Percentiles rank a stretch among this genome's conserved stretches.
These are phyloP conservation scores for Hydraecia micacea DNA, from an alignment of 2,888 invertebrate species.

Conservation along the genomic window DNA sequence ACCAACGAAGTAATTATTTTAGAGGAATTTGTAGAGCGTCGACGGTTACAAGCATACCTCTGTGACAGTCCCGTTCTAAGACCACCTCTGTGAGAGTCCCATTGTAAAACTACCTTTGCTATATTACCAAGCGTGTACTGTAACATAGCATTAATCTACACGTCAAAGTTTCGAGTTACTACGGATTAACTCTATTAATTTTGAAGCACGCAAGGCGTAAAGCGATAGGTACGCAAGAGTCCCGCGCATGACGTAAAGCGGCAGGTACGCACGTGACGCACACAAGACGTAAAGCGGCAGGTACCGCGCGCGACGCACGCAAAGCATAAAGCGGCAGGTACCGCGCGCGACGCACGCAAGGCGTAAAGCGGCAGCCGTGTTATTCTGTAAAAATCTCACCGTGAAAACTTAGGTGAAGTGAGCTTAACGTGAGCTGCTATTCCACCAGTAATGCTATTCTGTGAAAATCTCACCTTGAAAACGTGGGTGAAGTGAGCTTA, in stretches of 20 bases:
- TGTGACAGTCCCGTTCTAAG: neutral
- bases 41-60: neutral
- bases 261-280: conserved; percentile 25
- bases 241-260: conserved; percentile 12
- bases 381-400: too few relatives aligned
- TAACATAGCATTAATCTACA: neutral
- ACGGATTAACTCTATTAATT: conserved; percentile 12
- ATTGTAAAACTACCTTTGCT: neutral
- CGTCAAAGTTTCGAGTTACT: conserved; percentile 20
- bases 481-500: too few relatives aligned
- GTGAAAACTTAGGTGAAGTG: too few relatives aligned
- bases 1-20: neutral
- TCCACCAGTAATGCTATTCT: too few relatives aligned
- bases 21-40: neutral
- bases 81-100: neutral
- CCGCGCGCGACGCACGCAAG: too few relatives aligned
- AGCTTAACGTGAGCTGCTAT: too few relatives aligned
- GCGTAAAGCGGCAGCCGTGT: too few relatives aligned
- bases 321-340: too few relatives aligned
- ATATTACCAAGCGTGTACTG: neutral
- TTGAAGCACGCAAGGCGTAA: conserved; percentile 21
- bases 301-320: too few relatives aligned
- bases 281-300: conserved; percentile 2
- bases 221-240: neutral
- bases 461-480: too few relatives aligned